Conservation (phyloP, 2,888 invertebrate genomes). For the Lamellibrachia satsuma region DNA sequence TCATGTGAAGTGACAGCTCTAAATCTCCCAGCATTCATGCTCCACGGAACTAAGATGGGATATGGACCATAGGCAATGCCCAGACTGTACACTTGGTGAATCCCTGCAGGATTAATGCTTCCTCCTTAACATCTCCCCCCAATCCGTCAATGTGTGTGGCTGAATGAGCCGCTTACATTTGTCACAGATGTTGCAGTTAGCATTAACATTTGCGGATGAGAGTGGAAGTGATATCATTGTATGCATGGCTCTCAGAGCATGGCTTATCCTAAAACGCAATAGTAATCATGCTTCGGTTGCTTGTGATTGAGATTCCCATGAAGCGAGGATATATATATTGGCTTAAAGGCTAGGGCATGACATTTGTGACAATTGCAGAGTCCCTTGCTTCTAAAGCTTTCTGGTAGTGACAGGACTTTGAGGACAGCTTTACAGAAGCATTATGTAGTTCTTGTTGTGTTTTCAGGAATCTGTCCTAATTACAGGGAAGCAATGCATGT, state of each 20-base stretch:
- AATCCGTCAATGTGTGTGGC: neutral
- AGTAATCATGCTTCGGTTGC: neutral
- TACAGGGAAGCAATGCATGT: neutral
- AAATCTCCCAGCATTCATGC: neutral
- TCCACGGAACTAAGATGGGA: neutral
- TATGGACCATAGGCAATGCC: neutral
- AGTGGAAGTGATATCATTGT: neutral
- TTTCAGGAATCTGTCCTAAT: neutral
- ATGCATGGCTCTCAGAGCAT: neutral
- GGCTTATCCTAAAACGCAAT: neutral
- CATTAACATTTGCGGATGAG: neutral
- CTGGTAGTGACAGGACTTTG: neutral
- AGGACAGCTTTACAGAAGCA: neutral
- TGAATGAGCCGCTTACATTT: neutral
- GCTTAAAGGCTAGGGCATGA: neutral
- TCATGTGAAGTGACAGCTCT: neutral
- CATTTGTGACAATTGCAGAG: neutral
- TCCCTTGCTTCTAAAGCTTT: neutral
- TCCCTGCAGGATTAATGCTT: neutral
- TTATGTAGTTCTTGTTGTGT: neutral
- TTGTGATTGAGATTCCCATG: neutral
- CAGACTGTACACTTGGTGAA: neutral
- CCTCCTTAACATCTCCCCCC: neutral
- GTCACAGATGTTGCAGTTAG: constrained; percentile 6
- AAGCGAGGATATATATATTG: neutral